Evolutionary conservation across 2,797 vertebrate genomes (phyloP).

Genomic region (Lepus oiostolus): DNA sequence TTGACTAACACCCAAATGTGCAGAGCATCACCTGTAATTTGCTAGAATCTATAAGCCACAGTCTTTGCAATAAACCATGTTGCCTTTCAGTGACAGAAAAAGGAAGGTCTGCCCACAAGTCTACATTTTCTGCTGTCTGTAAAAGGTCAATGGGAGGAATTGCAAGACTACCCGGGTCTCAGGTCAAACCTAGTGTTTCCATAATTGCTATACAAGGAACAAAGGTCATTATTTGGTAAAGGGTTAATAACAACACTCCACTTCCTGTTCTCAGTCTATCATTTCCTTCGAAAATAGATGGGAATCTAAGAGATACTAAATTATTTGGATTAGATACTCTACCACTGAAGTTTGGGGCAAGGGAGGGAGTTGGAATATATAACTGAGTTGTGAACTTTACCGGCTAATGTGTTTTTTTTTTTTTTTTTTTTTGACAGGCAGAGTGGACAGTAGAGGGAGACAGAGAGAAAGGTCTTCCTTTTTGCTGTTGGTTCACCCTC

Average conservation of each 20-base stretch:
- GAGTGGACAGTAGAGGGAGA: too few relatives aligned
- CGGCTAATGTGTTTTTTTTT: background rate
- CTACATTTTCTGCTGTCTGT: background rate
- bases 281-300: background rate
- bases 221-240: background rate
- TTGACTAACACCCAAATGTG: background rate
- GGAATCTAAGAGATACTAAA: background rate
- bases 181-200: background rate
- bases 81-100: background rate
- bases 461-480: too few relatives aligned
- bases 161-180: background rate
- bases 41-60: background rate
- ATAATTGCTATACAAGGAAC: background rate
- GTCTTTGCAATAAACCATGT: background rate
- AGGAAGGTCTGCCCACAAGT: background rate
- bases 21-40: background rate
- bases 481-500: too few relatives aligned
- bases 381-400: background rate
- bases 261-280: background rate
- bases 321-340: constrained; percentile 6
- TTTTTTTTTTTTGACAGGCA: too few relatives aligned
- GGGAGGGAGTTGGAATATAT: background rate
- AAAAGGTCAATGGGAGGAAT: background rate
- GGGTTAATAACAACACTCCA: background rate
- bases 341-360: background rate